Evolutionary conservation across 2,888 invertebrate species (phyloP).

Genomic region (Fissipunctia ypsillon): DNA sequence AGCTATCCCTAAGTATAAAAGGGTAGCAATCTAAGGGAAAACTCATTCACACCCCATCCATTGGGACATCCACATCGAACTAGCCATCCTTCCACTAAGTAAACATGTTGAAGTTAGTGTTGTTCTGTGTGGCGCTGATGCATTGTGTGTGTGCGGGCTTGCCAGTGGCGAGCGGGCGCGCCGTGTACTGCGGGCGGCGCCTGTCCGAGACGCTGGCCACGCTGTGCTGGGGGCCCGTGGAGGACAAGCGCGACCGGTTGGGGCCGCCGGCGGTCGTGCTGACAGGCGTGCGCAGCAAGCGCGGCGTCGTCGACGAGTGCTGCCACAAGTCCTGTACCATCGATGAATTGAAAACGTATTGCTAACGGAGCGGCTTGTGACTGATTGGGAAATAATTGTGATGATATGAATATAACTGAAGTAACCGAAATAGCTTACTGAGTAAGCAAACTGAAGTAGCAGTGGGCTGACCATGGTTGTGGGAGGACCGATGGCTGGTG

Average conservation of each 20-base stretch:
- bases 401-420: neutral
- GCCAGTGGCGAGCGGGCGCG: constrained; percentile 2
- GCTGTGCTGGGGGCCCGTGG: constrained; percentile 44
- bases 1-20: constrained; percentile 43
- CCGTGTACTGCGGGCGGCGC: constrained; percentile 54
- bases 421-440: too few species aligned
- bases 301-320: constrained; percentile 69
- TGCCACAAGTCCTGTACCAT: constrained; percentile 70
- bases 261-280: constrained; percentile 8
- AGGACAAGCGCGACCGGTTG: constrained; percentile 47
- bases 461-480: too few species aligned
- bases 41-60: constrained; percentile 38
- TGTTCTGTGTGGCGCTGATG: constrained; percentile 23
- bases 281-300: constrained; percentile 59
- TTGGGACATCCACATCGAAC: constrained; percentile 19
- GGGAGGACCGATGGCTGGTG: too few species aligned
- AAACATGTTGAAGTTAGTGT: constrained; percentile 40
- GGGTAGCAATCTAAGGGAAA: constrained; percentile 6
- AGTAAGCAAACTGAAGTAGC: too few species aligned
- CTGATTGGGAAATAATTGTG: constrained; percentile 9
- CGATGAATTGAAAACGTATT: constrained; percentile 66
- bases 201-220: constrained; percentile 34
- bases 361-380: constrained; percentile 35
- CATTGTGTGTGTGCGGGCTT: constrained; percentile 13
- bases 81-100: neutral